Conservation (phyloP, 2,797 vertebrate species). For the Hipposideros larvatus region DNA sequence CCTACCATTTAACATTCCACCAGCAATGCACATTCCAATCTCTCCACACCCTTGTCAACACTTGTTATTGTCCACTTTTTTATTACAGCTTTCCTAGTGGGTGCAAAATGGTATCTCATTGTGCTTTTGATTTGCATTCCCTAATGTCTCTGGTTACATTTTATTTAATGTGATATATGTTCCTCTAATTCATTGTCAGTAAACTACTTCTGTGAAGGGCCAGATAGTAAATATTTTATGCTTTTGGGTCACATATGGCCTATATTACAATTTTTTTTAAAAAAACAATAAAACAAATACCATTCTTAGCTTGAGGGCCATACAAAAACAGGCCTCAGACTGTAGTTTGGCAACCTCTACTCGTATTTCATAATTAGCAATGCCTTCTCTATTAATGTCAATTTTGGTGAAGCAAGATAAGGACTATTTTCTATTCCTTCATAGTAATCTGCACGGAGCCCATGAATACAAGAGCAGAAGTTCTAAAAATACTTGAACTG, state of each 20-base stretch:
- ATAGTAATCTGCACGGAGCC: not conserved
- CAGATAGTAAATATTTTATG: not conserved
- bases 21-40: not conserved
- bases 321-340: not conserved
- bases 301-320: slow-evolving; percentile 16
- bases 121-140: slow-evolving; percentile 49
- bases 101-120: not conserved
- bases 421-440: not conserved
- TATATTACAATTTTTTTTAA: not conserved
- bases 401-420: slow-evolving; percentile 2
- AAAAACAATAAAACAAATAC: slow-evolving; percentile 35
- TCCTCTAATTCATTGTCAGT: not conserved
- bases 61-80: not conserved
- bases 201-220: not conserved
- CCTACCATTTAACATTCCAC: not conserved
- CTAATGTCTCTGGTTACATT: not conserved
- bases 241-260: not conserved
- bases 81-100: not conserved
- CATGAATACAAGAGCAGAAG: not conserved
- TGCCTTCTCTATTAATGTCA: not conserved
- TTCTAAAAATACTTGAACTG: slow-evolving; percentile 59
- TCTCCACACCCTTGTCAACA: slow-evolving; percentile 9
- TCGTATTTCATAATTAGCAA: slow-evolving; percentile 20
- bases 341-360: not conserved
- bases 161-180: not conserved